Evolutionary conservation across 2,113 vertebrate genomes (phyloP), one percentile per base, ranked within the genome.

Genomic region (Mus pahari): DNA sequence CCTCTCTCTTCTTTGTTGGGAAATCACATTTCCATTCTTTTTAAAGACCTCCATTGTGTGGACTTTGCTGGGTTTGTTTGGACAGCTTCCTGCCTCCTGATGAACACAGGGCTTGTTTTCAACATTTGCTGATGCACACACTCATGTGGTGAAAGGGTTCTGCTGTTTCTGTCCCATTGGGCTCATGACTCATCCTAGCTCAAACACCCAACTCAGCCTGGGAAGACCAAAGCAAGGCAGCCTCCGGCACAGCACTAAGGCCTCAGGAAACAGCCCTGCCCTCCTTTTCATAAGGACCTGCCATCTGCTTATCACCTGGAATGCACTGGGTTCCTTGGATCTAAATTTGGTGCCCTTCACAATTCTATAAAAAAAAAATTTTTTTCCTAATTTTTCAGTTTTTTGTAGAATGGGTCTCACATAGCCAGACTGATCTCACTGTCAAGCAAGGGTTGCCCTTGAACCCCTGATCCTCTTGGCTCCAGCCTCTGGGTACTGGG

Each of bases 21-120:
- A 92, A 96, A 71, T 89, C 73, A 58, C 50, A 19, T 92, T 28
- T 87, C 82, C 33, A n/a, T 92, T 83, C 36, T 81, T 91, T 83
- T 81, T 33, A 70, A 60, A 70, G 71, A n/a, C 50, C 26, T 39
- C n/a, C 19, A 55, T 87, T 75, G 58, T 58, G n/a, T 50, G 17
- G 20, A 33, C 66, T 68, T n/a, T 90, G 53, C 70, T 66, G 90
- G 26, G 50, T 19, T 64, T 71, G 39, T 64, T 97, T 42, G 73
- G 31, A 55, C 22, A 28, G 53, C 53, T 50, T 28, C 77, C 90
- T 68, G 9, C 75, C 64, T 74, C 8, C 31, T 82, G 55, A 22
- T 4, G 77, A 91, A 58, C 26, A 86, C 17, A 11, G 42, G 24
- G 20, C 36, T 78, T 70, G 36, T 81, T 94, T 94, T 55, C 48